Base-by-base conservation (phyloP, 1,140 invertebrate genomes). In the Caerostris darwini region DNA sequence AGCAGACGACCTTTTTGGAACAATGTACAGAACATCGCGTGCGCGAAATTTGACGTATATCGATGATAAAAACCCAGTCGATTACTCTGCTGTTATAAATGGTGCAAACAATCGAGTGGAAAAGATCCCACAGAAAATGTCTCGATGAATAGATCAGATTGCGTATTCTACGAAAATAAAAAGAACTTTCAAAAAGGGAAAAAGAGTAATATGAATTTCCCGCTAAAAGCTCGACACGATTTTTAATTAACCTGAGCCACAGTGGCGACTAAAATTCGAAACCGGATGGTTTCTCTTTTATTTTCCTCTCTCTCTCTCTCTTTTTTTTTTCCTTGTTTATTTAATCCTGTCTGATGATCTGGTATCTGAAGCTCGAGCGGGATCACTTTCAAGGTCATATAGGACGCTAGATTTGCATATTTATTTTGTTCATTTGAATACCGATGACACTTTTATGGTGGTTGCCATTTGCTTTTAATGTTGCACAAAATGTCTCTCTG, bases 241-340 rank as follows among this genome's bases (percentile, higher is more conserved):
- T 77, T 77, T 77, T 77, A 77, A 77, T 77, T 77, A 77, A 77
- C 69, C 69, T 77, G 69, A 77, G 69, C 69, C 69, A 77, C 19
- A 50, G 69, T 34, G 69, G 34, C 69, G 69, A 34, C 34, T 77
- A 77, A 77, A 77, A 77, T 77, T 77, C 69, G 34, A 77, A 77
- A 77, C 69, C 69, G 69, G 69, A 71, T 71, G 69, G 69, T 71
- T 71, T 71, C 69, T 71, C 69, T 71, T 71, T 71, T 71, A 71
- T 71, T 71, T 71, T 50, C 69, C 69, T 7, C 34, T 34, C n/a
- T n/a, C n/a, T n/a, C 34, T 34, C 34, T 34, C 34, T 34, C 34
- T 34, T 2, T 34, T 34, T 34, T 71, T 34, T 1, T 19, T 50
- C 34, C n/a, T 71, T 71, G 69, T 71, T 71, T 71, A 71, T 71